Percentiles rank a stretch among this genome's conserved stretches.
Conservation (phyloP, 2,888 invertebrate genomes). For the Halocaridina rubra region DNA sequence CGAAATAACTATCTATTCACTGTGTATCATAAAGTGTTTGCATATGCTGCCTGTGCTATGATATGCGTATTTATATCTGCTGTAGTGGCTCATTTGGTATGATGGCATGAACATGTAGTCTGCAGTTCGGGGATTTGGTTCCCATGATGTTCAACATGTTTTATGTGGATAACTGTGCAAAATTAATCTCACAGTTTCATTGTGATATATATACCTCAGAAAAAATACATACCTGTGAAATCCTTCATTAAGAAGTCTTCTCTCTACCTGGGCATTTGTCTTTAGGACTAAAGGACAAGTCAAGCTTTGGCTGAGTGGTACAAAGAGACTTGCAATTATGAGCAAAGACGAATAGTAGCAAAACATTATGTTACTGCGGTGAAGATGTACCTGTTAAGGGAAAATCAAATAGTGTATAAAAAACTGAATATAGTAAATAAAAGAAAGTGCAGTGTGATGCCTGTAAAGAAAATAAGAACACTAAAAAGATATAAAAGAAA, state of each 20-base stretch:
- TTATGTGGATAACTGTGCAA: not conserved
- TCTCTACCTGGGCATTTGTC: slow-evolving; percentile 45
- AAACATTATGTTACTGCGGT: not conserved
- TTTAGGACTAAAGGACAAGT: slow-evolving; percentile 32
- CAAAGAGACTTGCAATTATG: not conserved
- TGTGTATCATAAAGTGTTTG: no score
- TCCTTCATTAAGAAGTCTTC: slow-evolving; percentile 25
- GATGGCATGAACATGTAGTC: no score
- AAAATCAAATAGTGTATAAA: not conserved
- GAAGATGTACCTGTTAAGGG: not conserved
- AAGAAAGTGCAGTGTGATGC: not conserved
- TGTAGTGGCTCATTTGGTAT: no score
- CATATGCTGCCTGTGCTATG: no score
- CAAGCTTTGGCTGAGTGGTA: not conserved
- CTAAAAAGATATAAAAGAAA: not conserved
- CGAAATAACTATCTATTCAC: no score
- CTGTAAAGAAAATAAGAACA: not conserved
- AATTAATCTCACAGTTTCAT: no score
- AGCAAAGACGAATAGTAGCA: not conserved
- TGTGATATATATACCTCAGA: not conserved
- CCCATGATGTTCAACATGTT: not conserved
- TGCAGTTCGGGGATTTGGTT: no score
- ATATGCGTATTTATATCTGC: no score
- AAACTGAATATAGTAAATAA: not conserved
- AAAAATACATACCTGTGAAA: slow-evolving; percentile 33